A percentile compares a stretch with the other conserved stretches of the same genome.
Conservation (phyloP, 2,113 vertebrate genomes). For the Fregetta grallaria region DNA sequence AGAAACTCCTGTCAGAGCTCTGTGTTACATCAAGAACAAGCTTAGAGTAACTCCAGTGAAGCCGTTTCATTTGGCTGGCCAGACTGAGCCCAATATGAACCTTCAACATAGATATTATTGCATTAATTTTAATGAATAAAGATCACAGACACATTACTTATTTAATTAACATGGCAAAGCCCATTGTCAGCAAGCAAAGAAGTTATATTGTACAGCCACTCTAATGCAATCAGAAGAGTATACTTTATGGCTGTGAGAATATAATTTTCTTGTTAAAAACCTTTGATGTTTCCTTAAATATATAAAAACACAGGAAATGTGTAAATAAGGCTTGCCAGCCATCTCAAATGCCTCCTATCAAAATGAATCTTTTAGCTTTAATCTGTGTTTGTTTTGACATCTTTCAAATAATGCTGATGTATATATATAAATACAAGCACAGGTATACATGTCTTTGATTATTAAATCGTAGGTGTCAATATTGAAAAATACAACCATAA, state of each 20-base stretch:
- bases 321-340: conserved; percentile 21
- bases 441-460: neutral
- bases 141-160: conserved; percentile 39
- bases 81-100: neutral
- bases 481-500: neutral
- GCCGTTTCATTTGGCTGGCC: neutral
- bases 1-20: conserved; percentile 28
- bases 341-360: neutral
- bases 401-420: neutral
- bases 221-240: conserved; percentile 39
- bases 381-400: neutral
- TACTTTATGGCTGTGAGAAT: conserved; percentile 20
- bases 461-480: neutral
- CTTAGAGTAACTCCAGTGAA: neutral
- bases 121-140: conserved; percentile 62
- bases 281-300: conserved; percentile 40
- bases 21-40: neutral
- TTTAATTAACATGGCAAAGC: conserved; percentile 53
- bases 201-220: neutral
- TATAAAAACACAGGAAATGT: conserved; percentile 7
- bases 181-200: conserved; percentile 27
- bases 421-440: neutral
- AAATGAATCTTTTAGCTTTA: neutral
- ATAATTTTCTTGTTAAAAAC: conserved; percentile 49
- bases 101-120: conserved; percentile 26